Conservation (phyloP, 2,113 vertebrate species). For the Damaliscus lunatus region DNA sequence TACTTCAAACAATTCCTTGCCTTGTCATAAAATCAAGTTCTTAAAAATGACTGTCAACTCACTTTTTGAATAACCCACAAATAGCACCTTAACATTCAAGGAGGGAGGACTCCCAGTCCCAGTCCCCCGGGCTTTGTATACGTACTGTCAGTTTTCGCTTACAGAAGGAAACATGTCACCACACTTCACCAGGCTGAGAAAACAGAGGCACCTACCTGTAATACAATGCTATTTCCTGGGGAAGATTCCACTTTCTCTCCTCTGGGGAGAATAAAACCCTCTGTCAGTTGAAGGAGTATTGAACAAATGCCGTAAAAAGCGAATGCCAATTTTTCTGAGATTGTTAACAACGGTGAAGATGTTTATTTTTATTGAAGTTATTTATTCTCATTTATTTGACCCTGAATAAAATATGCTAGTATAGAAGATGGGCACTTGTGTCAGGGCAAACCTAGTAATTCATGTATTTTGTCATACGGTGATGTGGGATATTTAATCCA, state of each 20-base stretch:
- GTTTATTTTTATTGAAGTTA: slow-evolving; percentile 19
- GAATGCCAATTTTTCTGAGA: background rate
- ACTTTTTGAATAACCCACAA: slow-evolving; percentile 30
- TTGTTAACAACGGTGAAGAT: background rate
- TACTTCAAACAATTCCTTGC: background rate
- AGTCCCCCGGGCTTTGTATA: background rate
- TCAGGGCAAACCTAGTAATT: background rate
- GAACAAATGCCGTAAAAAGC: background rate
- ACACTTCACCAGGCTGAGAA: background rate
- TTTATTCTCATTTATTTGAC: background rate
- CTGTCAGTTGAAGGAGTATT: background rate
- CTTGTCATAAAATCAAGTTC: background rate
- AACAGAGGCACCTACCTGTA: background rate
- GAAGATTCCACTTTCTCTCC: background rate
- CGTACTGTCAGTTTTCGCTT: background rate
- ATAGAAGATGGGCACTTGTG: background rate
- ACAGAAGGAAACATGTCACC: background rate
- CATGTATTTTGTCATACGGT: background rate
- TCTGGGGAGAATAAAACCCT: background rate
- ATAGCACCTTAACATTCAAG: background rate
- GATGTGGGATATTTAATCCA: background rate
- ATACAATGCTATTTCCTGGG: background rate
- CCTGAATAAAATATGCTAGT: background rate
- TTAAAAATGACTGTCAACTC: slow-evolving; percentile 2
- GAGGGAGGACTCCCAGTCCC: background rate